Conservation (phyloP, 2,797 vertebrate species). For the Amniataba percoides region DNA sequence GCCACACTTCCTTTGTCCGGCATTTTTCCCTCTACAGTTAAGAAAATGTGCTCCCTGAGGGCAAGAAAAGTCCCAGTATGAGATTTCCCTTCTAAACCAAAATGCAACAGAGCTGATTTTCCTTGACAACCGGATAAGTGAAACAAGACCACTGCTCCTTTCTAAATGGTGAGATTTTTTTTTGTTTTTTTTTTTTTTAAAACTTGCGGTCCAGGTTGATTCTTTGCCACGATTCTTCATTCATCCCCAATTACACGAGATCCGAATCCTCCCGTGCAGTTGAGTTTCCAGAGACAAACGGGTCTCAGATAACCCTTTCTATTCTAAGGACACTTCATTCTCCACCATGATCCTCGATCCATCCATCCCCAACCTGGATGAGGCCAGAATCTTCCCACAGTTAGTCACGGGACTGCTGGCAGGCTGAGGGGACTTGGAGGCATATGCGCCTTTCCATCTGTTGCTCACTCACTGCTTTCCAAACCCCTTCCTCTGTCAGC, state of each 20-base stretch:
- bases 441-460: constrained; percentile 87
- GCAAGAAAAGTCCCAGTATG: constrained; percentile 49
- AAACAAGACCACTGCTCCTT: constrained; percentile 45
- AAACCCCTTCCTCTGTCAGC: constrained; percentile 86
- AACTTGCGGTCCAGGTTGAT: constrained; percentile 19
- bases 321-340: constrained; percentile 69
- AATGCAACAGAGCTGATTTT: constrained; percentile 31
- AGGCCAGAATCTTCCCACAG: constrained; percentile 81
- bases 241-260: constrained; percentile 56
- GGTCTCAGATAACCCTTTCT: constrained; percentile 59
- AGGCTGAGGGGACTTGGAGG: constrained; percentile 83
- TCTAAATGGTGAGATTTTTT: background rate
- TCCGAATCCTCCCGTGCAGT: constrained; percentile 50
- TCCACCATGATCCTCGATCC: constrained; percentile 67
- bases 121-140: constrained; percentile 43
- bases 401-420: constrained; percentile 87
- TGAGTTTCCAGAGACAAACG: constrained; percentile 59
- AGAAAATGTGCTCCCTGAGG: constrained; percentile 57
- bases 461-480: constrained; percentile 83
- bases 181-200: background rate
- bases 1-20: constrained; percentile 58
- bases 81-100: constrained; percentile 49
- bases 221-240: constrained; percentile 38
- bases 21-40: constrained; percentile 54
- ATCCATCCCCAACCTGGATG: constrained; percentile 76